A percentile compares a stretch with the other conserved stretches of the same genome.
Evolutionary conservation across 2,888 invertebrate genomes (phyloP).

Genomic region (Apoda limacodes): DNA sequence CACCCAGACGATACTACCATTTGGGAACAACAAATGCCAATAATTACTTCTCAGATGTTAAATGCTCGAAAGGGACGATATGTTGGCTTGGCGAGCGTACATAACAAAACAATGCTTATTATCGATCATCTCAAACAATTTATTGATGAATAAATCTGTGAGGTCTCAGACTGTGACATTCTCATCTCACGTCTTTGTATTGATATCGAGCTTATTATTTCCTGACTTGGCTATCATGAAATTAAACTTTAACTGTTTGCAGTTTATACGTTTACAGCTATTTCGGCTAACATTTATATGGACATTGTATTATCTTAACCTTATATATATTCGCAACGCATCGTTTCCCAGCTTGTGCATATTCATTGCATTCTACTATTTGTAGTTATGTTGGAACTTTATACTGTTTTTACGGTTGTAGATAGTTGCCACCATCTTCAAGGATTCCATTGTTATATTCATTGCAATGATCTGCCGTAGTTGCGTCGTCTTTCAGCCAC

Average conservation of each 20-base stretch:
- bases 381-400: conserved; percentile 30
- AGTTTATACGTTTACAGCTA: conserved; percentile 13
- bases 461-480: conserved; percentile 58
- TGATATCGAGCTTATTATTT: conserved; percentile 20
- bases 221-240: conserved; percentile 19
- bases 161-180: conserved; percentile 23
- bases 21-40: conserved; percentile 45
- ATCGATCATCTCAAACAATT: conserved; percentile 33
- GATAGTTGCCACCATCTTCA: conserved; percentile 62
- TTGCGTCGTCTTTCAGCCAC: conserved; percentile 59
- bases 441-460: conserved; percentile 66
- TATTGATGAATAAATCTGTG: conserved; percentile 35
- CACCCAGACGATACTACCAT: conserved; percentile 37
- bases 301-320: background rate
- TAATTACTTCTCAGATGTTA: conserved; percentile 43
- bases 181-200: conserved; percentile 19
- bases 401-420: conserved; percentile 40
- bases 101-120: conserved; percentile 33
- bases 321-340: background rate
- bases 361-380: background rate
- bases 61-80: conserved; percentile 29
- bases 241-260: conserved; percentile 20
- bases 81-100: conserved; percentile 20
- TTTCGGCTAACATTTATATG: too few relatives aligned
- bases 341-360: background rate